Percentiles rank a stretch among this genome's conserved stretches.
Conservation (phyloP, 37 sponge, comb jelly and placozoan species). For the Aplysina aerophoba region DNA sequence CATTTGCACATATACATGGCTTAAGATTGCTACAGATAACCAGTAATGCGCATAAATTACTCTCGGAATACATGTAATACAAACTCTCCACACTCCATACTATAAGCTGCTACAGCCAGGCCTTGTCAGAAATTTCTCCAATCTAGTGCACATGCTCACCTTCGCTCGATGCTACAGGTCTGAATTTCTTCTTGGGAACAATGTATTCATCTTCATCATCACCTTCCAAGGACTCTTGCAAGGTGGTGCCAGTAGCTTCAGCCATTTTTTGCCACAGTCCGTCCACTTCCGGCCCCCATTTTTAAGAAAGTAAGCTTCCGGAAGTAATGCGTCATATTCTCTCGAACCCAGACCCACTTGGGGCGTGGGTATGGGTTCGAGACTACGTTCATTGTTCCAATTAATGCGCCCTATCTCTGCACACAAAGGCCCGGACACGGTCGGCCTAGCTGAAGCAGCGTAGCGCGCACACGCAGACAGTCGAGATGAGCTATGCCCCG, state of each 20-base stretch:
- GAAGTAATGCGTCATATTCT: too few relatives aligned
- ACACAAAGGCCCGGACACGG: too few relatives aligned
- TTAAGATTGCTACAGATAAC: too few relatives aligned
- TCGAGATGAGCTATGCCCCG: too few relatives aligned
- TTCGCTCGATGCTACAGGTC: background rate
- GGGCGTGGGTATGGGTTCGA: too few relatives aligned
- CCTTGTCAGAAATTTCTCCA: background rate
- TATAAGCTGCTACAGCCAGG: background rate
- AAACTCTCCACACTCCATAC: background rate
- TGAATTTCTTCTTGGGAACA: conserved; percentile 44
- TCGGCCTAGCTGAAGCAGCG: too few relatives aligned
- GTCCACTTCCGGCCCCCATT: background rate
- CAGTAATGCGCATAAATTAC: background rate
- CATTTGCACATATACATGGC: too few relatives aligned
- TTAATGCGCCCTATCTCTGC: too few relatives aligned
- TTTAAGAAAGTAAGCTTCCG: background rate
- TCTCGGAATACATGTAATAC: conserved; percentile 26
- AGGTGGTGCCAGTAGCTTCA: too few relatives aligned
- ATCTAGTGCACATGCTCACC: background rate
- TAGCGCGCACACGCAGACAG: too few relatives aligned
- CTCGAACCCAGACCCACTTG: too few relatives aligned
- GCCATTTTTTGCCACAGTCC: background rate
- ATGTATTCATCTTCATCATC: conserved; percentile 64
- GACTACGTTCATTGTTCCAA: too few relatives aligned
- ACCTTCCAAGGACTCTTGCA: background rate